A percentile compares a stretch with the other conserved stretches of the same genome.
phyloP scores from a whole-genome alignment of 2,113 vertebrate genomes.

The Barnardius zonarius region DNA sequence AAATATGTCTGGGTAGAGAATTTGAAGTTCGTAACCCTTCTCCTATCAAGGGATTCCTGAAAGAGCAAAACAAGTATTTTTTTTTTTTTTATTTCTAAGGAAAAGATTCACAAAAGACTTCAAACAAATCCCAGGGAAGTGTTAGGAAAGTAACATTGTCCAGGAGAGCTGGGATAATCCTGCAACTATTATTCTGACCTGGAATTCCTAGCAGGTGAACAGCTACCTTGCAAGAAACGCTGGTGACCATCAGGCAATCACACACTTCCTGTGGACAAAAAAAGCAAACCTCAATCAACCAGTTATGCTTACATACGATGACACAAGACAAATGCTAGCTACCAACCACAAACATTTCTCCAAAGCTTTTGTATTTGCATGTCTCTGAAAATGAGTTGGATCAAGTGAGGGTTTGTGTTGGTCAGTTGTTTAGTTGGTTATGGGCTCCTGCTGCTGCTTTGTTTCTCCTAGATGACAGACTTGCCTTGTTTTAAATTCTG shows the following conservation, averaged over 20 bases:
- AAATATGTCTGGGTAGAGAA: neutral
- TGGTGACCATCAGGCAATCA: neutral
- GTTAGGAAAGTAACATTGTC: neutral
- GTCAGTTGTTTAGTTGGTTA: neutral
- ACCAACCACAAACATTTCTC: neutral
- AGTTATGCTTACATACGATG: neutral
- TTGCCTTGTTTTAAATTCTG: neutral
- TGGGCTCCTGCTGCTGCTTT: neutral
- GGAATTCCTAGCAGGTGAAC: conserved; percentile 4
- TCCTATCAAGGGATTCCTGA: neutral
- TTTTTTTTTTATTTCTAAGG: neutral
- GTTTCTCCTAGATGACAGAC: neutral
- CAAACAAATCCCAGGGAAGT: conserved; percentile 3
- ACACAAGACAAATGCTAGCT: neutral
- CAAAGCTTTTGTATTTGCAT: neutral
- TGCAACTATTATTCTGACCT: conserved; percentile 49
- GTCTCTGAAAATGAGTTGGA: neutral
- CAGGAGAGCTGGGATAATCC: conserved; percentile 14
- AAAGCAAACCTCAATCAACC: neutral
- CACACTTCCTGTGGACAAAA: neutral
- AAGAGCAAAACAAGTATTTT: neutral
- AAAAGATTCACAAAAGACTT: conserved; percentile 10
- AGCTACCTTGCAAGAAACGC: neutral
- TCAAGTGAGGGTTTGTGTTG: neutral
- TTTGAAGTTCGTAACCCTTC: neutral